These are phyloP conservation scores for Crambe crambe DNA, from an alignment of 37 sponge, comb jelly and placozoan species.

Conservation along the genomic window DNA sequence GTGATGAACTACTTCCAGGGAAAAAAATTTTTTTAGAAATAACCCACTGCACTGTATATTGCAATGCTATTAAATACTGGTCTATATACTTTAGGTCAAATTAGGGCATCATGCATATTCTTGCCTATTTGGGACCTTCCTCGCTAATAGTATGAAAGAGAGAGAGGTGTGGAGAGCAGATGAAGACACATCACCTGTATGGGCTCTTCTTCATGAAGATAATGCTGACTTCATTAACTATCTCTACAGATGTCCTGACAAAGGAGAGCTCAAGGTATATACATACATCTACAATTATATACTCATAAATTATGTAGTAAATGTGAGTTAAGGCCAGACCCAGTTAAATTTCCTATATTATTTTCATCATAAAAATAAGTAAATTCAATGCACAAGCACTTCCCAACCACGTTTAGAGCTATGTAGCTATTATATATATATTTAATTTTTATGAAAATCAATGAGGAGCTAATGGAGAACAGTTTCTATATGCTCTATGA, in stretches of 20 bases:
- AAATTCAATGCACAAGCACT: too few species aligned
- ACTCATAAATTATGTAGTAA: not conserved
- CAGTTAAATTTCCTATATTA: not conserved
- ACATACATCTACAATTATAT: not conserved
- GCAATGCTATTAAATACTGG: too few species aligned
- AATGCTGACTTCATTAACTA: constrained; percentile 65
- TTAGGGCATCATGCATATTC: constrained; percentile 81
- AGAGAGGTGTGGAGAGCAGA: constrained; percentile 48
- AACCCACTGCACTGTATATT: too few species aligned
- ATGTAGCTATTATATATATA: too few species aligned
- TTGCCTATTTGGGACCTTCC: constrained; percentile 81
- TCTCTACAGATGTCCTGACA: constrained; percentile 46
- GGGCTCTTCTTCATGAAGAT: constrained; percentile 60
- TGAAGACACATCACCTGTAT: constrained; percentile 70
- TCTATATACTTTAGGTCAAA: too few species aligned
- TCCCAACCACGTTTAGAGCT: too few species aligned
- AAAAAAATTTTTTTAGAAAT: too few species aligned
- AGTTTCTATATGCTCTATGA: too few species aligned
- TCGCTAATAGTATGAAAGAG: constrained; percentile 74
- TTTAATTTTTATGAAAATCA: too few species aligned
- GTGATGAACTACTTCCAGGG: too few species aligned
- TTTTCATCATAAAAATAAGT: too few species aligned
- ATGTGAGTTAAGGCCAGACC: not conserved
- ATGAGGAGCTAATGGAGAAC: too few species aligned
- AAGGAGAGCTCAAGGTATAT: not conserved